These are phyloP conservation scores for Sitta carolinensis DNA, from an alignment of 2,797 vertebrate species.

Conservation along the genomic window DNA sequence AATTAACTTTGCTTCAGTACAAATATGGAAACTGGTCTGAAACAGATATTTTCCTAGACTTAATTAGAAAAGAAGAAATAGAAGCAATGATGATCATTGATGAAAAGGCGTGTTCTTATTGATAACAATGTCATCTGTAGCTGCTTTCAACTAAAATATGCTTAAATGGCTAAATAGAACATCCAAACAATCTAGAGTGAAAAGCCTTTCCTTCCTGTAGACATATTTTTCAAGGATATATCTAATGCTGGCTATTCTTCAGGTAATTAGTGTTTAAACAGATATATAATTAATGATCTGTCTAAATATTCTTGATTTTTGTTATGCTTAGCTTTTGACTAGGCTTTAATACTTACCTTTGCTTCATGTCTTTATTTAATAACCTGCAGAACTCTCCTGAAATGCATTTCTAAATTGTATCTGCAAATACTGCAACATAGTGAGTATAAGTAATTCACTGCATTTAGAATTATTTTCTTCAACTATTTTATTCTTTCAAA, in stretches of 20 bases:
- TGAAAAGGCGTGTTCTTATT: constrained; percentile 2
- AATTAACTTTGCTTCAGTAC: neutral
- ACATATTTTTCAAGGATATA: neutral
- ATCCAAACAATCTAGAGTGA: constrained; percentile 19
- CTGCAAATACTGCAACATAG: neutral
- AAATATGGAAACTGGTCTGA: neutral
- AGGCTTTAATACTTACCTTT: constrained; percentile 5
- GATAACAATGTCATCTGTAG: constrained; percentile 13
- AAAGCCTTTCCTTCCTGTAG: constrained; percentile 16
- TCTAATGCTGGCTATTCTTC: neutral
- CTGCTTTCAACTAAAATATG: neutral
- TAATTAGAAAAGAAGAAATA: constrained; percentile 15
- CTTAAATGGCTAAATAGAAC: constrained; percentile 28
- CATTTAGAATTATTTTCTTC: neutral
- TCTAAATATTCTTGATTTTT: constrained; percentile 28
- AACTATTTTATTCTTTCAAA: neutral
- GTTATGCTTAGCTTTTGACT: neutral
- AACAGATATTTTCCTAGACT: neutral
- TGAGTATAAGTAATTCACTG: neutral
- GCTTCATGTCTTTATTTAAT: neutral
- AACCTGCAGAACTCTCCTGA: neutral
- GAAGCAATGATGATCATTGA: neutral
- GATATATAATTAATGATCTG: constrained; percentile 24
- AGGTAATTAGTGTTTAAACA: constrained; percentile 19
- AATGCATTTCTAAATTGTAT: neutral